Conservation (phyloP, 1,140 invertebrate genomes). For the Zelostemma sp. region DNA sequence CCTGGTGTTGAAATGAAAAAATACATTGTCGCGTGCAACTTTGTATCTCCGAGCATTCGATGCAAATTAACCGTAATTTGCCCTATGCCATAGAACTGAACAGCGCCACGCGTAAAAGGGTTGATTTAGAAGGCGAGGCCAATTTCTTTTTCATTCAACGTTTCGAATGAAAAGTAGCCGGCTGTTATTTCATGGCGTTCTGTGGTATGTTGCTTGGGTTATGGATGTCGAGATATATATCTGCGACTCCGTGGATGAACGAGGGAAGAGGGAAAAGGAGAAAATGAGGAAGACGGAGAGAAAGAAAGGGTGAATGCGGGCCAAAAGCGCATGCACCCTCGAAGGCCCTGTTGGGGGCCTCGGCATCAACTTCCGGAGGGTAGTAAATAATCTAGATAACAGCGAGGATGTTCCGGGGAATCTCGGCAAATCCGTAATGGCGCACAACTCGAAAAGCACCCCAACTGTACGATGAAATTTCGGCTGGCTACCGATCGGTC, state of each 20-base stretch:
- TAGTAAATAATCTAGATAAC: slow-evolving; percentile 49
- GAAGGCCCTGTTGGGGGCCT: slow-evolving; percentile 41
- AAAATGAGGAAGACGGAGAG: background rate
- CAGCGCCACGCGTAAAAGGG: slow-evolving; percentile 19
- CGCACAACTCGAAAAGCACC: slow-evolving; percentile 12
- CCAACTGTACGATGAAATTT: background rate
- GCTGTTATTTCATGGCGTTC: slow-evolving; percentile 27
- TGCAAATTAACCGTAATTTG: slow-evolving; percentile 39
- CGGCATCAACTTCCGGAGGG: slow-evolving; percentile 48
- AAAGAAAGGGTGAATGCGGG: slow-evolving; percentile 11
- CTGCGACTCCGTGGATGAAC: slow-evolving; percentile 11
- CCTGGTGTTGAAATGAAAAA: slow-evolving; percentile 18
- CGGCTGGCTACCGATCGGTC: background rate
- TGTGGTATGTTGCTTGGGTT: slow-evolving; percentile 10
- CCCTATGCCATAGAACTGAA: slow-evolving; percentile 18
- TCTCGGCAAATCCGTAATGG: slow-evolving; percentile 40
- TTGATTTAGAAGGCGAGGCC: slow-evolving; percentile 19
- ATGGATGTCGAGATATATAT: slow-evolving; percentile 37
- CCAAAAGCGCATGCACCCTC: slow-evolving; percentile 45
- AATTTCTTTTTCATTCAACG: slow-evolving; percentile 31
- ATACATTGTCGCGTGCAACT: no score
- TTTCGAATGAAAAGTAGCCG: slow-evolving; percentile 32
- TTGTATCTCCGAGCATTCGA: slow-evolving; percentile 16
- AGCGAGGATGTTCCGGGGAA: slow-evolving; percentile 43
- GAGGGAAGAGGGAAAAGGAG: slow-evolving; percentile 3